Conservation (phyloP, 2,888 invertebrate species). For the Pristionchus arcanus region DNA sequence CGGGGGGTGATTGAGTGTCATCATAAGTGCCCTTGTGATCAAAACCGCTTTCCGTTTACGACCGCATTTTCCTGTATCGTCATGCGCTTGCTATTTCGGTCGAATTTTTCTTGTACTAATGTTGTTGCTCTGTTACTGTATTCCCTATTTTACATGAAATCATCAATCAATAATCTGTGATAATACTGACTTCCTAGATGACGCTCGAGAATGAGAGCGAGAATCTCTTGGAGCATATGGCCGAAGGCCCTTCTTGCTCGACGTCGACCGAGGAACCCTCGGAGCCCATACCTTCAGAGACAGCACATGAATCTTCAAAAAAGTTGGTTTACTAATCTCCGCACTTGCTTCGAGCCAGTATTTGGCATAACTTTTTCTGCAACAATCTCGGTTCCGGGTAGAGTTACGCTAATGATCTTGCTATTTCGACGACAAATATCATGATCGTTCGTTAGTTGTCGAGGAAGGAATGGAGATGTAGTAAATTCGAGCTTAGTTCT, state of each 20-base stretch:
- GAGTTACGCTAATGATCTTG: too few species aligned
- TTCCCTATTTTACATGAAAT: neutral
- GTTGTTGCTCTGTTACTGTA: neutral
- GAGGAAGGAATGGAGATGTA: too few species aligned
- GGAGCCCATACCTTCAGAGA: neutral
- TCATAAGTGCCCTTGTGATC: neutral
- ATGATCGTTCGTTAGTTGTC: too few species aligned
- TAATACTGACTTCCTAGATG: neutral
- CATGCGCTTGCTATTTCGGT: neutral
- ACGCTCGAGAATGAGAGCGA: slow-evolving; percentile 34
- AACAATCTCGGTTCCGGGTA: too few species aligned
- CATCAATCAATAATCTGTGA: neutral
- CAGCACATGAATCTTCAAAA: neutral
- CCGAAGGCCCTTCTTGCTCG: slow-evolving; percentile 17
- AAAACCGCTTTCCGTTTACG: neutral
- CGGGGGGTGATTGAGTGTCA: neutral
- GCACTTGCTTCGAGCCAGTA: too few species aligned
- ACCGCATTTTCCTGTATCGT: neutral
- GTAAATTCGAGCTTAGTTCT: too few species aligned
- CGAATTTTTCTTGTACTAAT: too few species aligned
- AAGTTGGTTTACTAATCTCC: too few species aligned
- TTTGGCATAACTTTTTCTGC: too few species aligned
- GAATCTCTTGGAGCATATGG: slow-evolving; percentile 26
- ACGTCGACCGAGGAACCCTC: neutral
- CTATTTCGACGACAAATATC: too few species aligned